Base-by-base conservation (phyloP, 2,888 invertebrate genomes). In the Hydroisotoma schaefferi region DNA sequence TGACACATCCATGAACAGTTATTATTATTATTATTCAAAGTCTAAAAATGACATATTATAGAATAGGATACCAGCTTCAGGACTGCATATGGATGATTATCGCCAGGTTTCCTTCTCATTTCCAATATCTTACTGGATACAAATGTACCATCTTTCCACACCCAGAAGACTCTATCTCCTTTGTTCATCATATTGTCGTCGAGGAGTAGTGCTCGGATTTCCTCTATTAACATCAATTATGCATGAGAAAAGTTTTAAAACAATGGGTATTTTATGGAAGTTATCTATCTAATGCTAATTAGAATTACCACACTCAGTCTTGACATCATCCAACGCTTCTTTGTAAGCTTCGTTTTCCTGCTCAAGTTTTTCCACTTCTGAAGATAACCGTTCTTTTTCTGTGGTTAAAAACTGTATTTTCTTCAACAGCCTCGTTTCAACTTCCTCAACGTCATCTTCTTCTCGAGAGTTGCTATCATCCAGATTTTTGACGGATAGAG, bases 141-240 rank as follows among this genome's bases (percentile, higher is more conserved):
- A 15, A 57, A 57, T 3, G 61, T 47, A 23, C 61, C 60, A 22
- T 63, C 67, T 6, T 49, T 48, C 10, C 57, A 59, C 4, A 57
- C 20, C 67, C 67, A 63, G 52, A 67, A 67, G 2, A 61, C 59
- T 43, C 61, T 29, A 23, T 67, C 67, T 2, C 63, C 67, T 37
- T 63, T 63, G 27, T 55, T 61, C 33, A 67, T 56, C 23, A 46
- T 27, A 8, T 59, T 43, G 23, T 59, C 61, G 27, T 67, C 57
- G 2, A 56, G 43, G 18, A 67, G 26, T 28, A 67, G 63, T 15
- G 59, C 49, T 27, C 49, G 46, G 27, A 67, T 59, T 20, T 63
- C 63, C n/a, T 59, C 67, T 64, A 20, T 20, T 29, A 48, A n/a
- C n/a, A n/a, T n/a, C n/a, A n/a, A n/a, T n/a, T n/a, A n/a, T n/a